phyloP scores from a whole-genome alignment of 2,888 invertebrate species.

The Eupeodes latifasciatus region DNA sequence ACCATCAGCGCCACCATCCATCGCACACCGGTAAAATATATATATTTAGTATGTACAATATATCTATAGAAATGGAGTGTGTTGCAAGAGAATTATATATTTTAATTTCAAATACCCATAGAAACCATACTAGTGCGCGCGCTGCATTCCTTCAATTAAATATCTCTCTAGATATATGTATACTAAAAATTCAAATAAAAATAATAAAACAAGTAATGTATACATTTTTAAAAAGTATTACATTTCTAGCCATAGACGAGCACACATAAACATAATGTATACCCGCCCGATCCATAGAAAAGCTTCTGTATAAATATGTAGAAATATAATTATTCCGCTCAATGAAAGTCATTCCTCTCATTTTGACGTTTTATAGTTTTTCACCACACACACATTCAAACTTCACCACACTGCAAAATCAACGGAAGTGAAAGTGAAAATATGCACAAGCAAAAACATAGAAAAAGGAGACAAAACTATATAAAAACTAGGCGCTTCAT shows the following conservation, averaged over 20 bases:
- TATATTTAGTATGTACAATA: too few relatives aligned
- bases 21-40: not conserved
- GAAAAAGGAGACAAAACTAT: conserved; percentile 37
- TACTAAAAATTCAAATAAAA: not conserved
- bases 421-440: conserved; percentile 76
- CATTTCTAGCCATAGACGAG: conserved; percentile 3
- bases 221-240: not conserved
- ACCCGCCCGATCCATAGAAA: not conserved
- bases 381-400: conserved; percentile 18
- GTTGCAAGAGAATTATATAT: conserved; percentile 64
- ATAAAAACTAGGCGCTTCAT: conserved; percentile 57
- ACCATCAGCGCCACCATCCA: not conserved
- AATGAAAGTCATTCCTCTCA: conserved; percentile 76
- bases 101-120: conserved; percentile 36
- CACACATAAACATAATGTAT: conserved; percentile 12
- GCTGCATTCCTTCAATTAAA: conserved; percentile 67
- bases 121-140: conserved; percentile 71
- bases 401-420: conserved; percentile 41
- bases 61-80: not conserved
- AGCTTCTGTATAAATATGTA: conserved; percentile 7
- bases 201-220: conserved; percentile 22
- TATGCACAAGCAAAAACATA: conserved; percentile 16
- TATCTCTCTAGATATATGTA: not conserved
- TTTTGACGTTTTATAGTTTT: conserved; percentile 51
- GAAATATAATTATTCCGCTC: conserved; percentile 30